These are phyloP conservation scores for Epinotia bilunana DNA, from an alignment of 2,888 invertebrate genomes.

Conservation along the genomic window DNA sequence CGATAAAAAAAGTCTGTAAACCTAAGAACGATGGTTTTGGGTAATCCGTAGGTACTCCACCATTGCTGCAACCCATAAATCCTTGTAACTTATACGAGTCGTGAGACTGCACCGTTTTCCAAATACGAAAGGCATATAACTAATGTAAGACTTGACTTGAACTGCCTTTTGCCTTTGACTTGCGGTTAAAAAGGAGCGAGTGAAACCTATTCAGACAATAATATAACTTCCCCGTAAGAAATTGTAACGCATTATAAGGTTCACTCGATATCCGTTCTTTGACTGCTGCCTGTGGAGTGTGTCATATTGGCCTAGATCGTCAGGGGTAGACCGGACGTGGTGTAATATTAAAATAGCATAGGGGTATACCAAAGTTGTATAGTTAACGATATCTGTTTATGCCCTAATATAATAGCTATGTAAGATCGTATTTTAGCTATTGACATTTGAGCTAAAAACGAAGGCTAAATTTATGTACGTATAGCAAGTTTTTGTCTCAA, in stretches of 20 bases:
- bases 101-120: neutral
- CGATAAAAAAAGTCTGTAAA: too few relatives aligned
- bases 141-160: neutral
- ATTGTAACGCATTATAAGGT: constrained; percentile 1
- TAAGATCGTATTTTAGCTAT: constrained; percentile 15
- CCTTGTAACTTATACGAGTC: constrained; percentile 8
- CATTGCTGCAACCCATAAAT: neutral
- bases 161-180: neutral
- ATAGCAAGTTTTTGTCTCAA: neutral
- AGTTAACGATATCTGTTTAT: constrained; percentile 24
- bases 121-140: neutral
- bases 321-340: constrained; percentile 13
- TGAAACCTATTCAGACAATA: constrained; percentile 36
- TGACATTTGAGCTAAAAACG: constrained; percentile 11
- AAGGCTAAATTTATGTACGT: neutral
- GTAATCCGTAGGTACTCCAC: neutral
- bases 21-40: too few relatives aligned
- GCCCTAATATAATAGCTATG: constrained; percentile 25
- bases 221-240: constrained; percentile 12
- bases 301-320: constrained; percentile 17
- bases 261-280: constrained; percentile 12
- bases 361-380: constrained; percentile 42
- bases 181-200: neutral
- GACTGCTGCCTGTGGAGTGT: constrained; percentile 6
- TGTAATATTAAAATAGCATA: constrained; percentile 29